phyloP scores from a whole-genome alignment of 2,797 vertebrate species.

The Brachyalestes nurse region DNA sequence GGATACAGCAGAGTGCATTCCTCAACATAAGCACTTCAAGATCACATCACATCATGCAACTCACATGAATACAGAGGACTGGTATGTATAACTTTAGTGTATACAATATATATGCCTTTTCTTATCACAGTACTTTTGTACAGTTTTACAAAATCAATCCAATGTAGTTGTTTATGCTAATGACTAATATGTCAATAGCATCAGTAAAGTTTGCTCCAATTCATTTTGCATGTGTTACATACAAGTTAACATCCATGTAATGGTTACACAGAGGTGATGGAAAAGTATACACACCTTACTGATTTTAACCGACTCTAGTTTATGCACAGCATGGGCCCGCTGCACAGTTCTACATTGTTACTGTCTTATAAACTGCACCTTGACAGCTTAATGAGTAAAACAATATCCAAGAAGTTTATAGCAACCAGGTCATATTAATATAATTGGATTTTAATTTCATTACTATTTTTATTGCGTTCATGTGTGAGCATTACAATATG shows the following conservation, averaged over 20 bases:
- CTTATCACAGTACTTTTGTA: background rate
- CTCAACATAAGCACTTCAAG: conserved; percentile 12
- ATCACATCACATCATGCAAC: conserved; percentile 4
- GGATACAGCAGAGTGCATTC: conserved; percentile 22
- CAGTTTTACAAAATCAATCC: conserved; percentile 18
- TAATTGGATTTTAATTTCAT: conserved; percentile 64
- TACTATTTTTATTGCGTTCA: conserved; percentile 62
- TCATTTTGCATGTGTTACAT: conserved; percentile 5
- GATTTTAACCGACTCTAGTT: conserved; percentile 1
- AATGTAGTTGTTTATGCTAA: conserved; percentile 14
- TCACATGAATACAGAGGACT: no score
- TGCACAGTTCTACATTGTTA: conserved; percentile 36
- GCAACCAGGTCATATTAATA: conserved; percentile 59
- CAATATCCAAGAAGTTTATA: conserved; percentile 54
- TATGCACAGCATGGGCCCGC: conserved; percentile 24
- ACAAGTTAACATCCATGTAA: conserved; percentile 10
- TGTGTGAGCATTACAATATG: conserved; percentile 56
- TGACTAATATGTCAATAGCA: conserved; percentile 21
- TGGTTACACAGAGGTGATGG: background rate
- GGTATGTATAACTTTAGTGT: background rate
- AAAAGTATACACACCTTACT: conserved; percentile 1
- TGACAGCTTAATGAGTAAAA: conserved; percentile 60
- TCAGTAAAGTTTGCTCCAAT: conserved; percentile 29
- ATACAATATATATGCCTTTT: background rate
- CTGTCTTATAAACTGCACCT: conserved; percentile 55